These are phyloP conservation scores for Mystacides longicornis DNA, from an alignment of 2,888 invertebrate genomes.

Conservation along the genomic window DNA sequence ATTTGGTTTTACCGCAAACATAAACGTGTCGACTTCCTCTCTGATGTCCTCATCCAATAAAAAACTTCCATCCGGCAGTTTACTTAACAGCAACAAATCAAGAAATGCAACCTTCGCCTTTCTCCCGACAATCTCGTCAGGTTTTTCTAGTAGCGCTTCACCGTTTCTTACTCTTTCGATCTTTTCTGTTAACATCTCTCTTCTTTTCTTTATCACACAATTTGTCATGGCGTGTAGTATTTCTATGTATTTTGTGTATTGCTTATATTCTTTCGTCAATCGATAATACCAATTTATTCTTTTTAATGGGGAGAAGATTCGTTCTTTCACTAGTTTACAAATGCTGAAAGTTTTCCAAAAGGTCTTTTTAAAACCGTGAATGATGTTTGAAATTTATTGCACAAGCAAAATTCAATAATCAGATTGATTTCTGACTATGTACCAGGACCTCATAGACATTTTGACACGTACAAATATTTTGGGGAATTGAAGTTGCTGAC, in stretches of 20 bases:
- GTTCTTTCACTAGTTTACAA: neutral
- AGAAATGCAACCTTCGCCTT: conserved; percentile 32
- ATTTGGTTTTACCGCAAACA: conserved; percentile 33
- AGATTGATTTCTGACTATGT: no score
- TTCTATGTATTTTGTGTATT: neutral
- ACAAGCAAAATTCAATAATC: no score
- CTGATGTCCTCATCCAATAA: conserved; percentile 32
- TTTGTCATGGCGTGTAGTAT: neutral
- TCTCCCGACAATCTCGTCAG: conserved; percentile 3
- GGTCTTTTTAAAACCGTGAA: no score
- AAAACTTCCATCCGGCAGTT: conserved; percentile 28
- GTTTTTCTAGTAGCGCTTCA: neutral
- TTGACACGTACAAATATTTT: no score
- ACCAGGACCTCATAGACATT: no score
- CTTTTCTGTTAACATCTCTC: neutral
- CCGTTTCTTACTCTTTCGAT: conserved; percentile 6
- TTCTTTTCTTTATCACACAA: conserved; percentile 2
- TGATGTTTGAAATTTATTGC: no score
- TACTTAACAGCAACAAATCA: conserved; percentile 33
- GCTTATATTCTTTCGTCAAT: neutral
- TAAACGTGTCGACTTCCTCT: conserved; percentile 36
- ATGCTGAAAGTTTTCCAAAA: no score
- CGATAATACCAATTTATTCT: neutral
- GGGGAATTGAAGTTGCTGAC: no score
- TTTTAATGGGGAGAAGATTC: conserved; percentile 6